Conservation (phyloP, 2,888 invertebrate genomes). For the Cerastoderma edule region DNA sequence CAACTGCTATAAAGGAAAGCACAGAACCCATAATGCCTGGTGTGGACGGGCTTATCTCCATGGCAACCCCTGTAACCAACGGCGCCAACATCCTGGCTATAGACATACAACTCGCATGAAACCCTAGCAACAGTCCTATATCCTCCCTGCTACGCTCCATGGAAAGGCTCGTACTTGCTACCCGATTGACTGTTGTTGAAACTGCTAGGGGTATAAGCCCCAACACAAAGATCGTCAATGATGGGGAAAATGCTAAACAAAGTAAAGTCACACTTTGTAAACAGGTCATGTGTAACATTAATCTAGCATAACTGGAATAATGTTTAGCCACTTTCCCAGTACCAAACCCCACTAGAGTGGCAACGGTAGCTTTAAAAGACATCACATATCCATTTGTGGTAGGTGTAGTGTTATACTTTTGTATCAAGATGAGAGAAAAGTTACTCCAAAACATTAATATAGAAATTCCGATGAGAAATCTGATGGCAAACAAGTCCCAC, state of each 20-base stretch:
- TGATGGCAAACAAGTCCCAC: conserved; percentile 82
- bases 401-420: conserved; percentile 76
- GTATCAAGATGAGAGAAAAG: conserved; percentile 76
- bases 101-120: conserved; percentile 82
- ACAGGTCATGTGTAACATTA: conserved; percentile 72
- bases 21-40: conserved; percentile 78
- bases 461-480: conserved; percentile 81
- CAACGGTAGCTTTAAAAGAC: conserved; percentile 79
- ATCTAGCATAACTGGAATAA: conserved; percentile 70
- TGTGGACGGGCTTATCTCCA: conserved; percentile 75
- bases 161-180: conserved; percentile 77
- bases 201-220: conserved; percentile 78
- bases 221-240: conserved; percentile 68
- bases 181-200: conserved; percentile 78
- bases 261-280: conserved; percentile 68
- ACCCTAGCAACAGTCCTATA: conserved; percentile 80
- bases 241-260: conserved; percentile 66
- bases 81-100: conserved; percentile 82
- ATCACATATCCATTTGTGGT: conserved; percentile 80
- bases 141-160: conserved; percentile 73
- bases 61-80: conserved; percentile 79
- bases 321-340: conserved; percentile 75
- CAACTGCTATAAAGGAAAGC: conserved; percentile 87
- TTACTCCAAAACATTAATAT: conserved; percentile 81
- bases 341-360: conserved; percentile 78